Conservation (phyloP, 2,797 vertebrate species). For the Molossus molossus region DNA sequence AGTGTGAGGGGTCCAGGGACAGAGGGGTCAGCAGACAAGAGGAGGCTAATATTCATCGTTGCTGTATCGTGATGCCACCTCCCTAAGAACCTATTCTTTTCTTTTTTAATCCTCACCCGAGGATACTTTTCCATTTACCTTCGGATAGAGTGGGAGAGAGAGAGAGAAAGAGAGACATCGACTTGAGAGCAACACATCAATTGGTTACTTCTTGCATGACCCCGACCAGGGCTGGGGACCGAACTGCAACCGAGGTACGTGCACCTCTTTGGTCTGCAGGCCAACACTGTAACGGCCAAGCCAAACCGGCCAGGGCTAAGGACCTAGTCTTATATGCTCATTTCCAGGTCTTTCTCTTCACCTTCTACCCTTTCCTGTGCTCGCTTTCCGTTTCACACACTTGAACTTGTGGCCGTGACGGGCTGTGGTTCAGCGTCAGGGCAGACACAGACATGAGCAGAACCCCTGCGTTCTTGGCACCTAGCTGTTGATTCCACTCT, state of each 20-base stretch:
- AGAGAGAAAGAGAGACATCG: no score
- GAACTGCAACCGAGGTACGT: no score
- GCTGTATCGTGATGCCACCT: rapidly evolving
- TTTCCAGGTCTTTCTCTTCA: background rate
- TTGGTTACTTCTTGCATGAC: no score
- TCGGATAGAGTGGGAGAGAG: no score
- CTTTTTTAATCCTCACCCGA: no score
- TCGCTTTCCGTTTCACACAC: background rate
- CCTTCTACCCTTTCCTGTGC: background rate
- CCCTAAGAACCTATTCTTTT: background rate
- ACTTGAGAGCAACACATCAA: no score
- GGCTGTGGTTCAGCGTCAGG: background rate
- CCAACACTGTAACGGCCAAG: no score
- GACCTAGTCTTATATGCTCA: background rate
- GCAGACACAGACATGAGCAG: background rate
- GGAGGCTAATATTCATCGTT: background rate
- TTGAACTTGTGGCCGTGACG: background rate
- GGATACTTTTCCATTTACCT: no score
- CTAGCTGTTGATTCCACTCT: background rate
- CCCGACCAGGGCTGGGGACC: no score
- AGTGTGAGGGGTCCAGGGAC: background rate
- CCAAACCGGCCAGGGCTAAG: no score
- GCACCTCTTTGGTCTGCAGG: no score
- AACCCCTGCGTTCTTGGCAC: background rate
- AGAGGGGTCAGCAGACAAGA: background rate